A percentile compares a stretch with the other conserved stretches of the same genome.
phyloP scores from a whole-genome alignment of 2,797 vertebrate genomes.

The Phoebastria nigripes region DNA sequence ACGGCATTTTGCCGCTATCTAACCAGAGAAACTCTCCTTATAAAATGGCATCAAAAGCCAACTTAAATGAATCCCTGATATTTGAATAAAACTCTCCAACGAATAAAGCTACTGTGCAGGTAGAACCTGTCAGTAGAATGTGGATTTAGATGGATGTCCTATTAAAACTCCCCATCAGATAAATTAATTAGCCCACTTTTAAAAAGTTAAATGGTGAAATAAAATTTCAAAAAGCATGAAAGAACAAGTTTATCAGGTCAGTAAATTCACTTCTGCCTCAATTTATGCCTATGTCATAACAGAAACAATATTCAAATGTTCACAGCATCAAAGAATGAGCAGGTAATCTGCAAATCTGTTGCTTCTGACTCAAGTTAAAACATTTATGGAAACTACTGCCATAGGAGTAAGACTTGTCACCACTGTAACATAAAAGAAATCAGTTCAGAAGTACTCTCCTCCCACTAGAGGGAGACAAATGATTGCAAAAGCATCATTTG shows the following conservation, averaged over 20 bases:
- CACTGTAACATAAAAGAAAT: background rate
- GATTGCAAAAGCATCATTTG: background rate
- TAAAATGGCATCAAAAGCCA: background rate
- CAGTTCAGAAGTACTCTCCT: background rate
- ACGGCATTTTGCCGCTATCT: background rate
- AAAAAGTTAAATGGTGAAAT: background rate
- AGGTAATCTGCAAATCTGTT: background rate
- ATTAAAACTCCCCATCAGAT: background rate
- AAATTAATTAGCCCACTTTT: background rate
- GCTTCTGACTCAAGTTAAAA: background rate
- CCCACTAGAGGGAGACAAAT: slow-evolving; percentile 60
- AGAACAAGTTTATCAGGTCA: background rate
- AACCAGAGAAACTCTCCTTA: background rate
- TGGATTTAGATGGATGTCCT: background rate
- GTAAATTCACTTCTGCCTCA: background rate
- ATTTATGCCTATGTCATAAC: background rate
- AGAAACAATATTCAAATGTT: background rate
- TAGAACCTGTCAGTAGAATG: background rate
- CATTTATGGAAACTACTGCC: background rate
- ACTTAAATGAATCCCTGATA: background rate
- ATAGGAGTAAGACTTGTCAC: background rate
- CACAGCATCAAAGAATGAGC: background rate
- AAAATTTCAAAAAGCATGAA: background rate
- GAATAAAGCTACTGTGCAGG: background rate
- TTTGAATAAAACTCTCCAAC: background rate